phyloP scores from a whole-genome alignment of 2,888 invertebrate genomes.

The Nephrotoma flavescens region DNA sequence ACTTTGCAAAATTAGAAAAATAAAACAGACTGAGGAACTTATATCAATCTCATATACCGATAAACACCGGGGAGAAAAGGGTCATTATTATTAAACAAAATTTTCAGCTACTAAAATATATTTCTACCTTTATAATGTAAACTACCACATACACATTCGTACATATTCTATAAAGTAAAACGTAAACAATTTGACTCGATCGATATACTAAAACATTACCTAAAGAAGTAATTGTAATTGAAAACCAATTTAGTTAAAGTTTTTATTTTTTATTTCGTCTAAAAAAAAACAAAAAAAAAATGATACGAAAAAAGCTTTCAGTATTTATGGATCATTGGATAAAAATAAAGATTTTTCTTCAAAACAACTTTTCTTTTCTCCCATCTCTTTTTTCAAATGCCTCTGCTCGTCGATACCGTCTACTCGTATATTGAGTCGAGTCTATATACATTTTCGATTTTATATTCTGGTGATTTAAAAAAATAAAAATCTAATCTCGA shows the following conservation, averaged over 20 bases:
- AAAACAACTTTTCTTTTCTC: background rate
- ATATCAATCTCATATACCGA: no score
- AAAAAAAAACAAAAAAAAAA: background rate
- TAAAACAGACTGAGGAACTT: no score
- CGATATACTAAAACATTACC: background rate
- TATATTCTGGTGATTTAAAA: background rate
- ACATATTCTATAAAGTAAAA: background rate
- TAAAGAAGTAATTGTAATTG: constrained; percentile 1
- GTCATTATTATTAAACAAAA: background rate
- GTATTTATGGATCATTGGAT: background rate
- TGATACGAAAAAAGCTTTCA: background rate
- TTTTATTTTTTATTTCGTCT: background rate
- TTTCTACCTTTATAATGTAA: background rate
- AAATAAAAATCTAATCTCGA: background rate
- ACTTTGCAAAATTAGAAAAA: no score
- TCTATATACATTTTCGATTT: background rate
- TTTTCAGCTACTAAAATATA: background rate
- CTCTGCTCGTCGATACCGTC: background rate
- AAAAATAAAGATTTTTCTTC: background rate
- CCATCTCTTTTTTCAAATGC: background rate
- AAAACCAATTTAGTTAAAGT: constrained; percentile 2
- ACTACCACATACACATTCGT: background rate
- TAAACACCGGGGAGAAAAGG: no score
- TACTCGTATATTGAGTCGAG: background rate
- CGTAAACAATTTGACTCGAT: background rate